Evolutionary conservation across 2,888 invertebrate genomes (phyloP), one percentile per base, ranked within the genome.

Genomic region (Epistrophella euchroma): DNA sequence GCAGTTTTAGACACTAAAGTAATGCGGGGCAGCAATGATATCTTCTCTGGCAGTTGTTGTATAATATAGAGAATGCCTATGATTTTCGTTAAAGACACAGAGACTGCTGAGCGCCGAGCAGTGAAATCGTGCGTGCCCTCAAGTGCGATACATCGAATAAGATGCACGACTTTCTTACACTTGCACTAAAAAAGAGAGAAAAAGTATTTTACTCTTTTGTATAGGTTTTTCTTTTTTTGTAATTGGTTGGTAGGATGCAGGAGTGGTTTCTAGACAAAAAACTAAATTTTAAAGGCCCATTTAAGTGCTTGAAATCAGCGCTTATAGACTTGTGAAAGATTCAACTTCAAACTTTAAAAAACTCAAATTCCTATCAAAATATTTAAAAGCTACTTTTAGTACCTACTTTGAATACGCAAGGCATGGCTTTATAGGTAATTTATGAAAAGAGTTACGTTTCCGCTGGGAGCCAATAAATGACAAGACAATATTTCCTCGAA

Each of bases 121-220:
- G 84, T 88, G 82, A 88, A 88, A 88, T 89, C 89, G 89, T 89
- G 89, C 89, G 89, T 89, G 89, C 89, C 89, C 89, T 88, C 86
- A 88, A 89, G 89, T 89, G 88, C 88, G 89, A 88, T 89, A 88
- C 88, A 88, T 88, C 86, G 88, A 70, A 88, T 83, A 88, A 81
- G 87, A 85, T 88, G 84, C 88, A 88, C 88, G 88, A 88, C 88
- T 88, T 88, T 86, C 79, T 76, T 87, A 88, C 88, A 84, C 81
- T 84, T 83, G 84, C 83, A 78, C 87, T 60, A 35, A 80, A 64
- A 80, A 64, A 43, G 56, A 84, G 62, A 71, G 72, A 74, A 72
- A 68, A 83, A 72, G 52, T 55, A 32, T 45, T 76, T 66, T 52
- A 66, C 10, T 43, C 47, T 55, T 58, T 60, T 19, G 25, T 60